Conservation (phyloP, 2,797 vertebrate species). For the Austrolebias charrua region DNA sequence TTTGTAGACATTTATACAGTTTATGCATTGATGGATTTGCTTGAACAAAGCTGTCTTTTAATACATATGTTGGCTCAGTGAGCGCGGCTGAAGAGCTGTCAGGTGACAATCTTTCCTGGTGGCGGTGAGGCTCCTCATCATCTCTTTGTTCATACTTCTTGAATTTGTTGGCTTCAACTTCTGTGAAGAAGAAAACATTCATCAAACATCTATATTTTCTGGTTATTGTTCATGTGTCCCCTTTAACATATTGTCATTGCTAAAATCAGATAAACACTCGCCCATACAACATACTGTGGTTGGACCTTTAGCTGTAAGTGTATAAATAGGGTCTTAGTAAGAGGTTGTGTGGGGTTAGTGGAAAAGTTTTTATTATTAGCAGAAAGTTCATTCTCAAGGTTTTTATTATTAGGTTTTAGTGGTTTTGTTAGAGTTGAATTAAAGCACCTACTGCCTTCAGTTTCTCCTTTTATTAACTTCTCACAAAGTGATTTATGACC, state of each 20-base stretch:
- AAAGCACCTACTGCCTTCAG: background rate
- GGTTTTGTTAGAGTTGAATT: background rate
- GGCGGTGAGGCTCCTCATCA: constrained; percentile 14
- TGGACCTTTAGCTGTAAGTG: background rate
- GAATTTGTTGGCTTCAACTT: background rate
- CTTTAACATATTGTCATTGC: background rate
- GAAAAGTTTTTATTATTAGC: constrained; percentile 1
- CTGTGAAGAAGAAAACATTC: background rate
- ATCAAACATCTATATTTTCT: too few species aligned
- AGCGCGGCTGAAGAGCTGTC: constrained; percentile 25
- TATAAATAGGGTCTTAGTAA: background rate
- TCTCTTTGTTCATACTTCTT: background rate
- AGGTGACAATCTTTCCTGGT: constrained; percentile 26
- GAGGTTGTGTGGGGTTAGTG: background rate
- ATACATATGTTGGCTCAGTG: constrained; percentile 12
- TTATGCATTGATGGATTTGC: constrained; percentile 11
- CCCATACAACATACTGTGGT: background rate
- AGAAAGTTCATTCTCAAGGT: too few species aligned
- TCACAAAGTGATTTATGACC: background rate
- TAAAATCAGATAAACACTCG: background rate
- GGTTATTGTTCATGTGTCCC: background rate
- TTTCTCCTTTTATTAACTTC: background rate
- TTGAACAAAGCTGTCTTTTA: background rate
- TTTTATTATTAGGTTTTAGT: background rate
- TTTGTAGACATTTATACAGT: constrained; percentile 1